Evolutionary conservation across 1,140 invertebrate genomes (phyloP).

Genomic region (Pygmarrhopalites habei): DNA sequence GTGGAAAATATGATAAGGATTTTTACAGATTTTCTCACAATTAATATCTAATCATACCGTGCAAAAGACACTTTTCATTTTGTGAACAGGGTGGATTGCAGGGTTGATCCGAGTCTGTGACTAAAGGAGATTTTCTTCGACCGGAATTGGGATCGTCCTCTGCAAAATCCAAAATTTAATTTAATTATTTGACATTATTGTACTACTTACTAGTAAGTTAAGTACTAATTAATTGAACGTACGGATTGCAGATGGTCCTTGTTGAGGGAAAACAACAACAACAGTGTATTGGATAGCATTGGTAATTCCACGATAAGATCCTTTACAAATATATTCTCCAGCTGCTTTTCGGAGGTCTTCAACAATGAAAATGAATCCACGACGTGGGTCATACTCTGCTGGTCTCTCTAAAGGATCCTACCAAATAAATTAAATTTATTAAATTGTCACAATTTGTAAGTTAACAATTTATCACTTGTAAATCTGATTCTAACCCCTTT

Average conservation of each 20-base stretch:
- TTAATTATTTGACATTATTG: too few species aligned
- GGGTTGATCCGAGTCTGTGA: not conserved
- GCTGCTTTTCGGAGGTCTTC: not conserved
- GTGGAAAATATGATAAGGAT: too few species aligned
- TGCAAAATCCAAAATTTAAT: too few species aligned
- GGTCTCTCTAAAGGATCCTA: not conserved
- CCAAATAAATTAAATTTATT: not conserved
- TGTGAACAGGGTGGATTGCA: not conserved
- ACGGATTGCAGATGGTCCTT: not conserved
- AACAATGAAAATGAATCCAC: not conserved
- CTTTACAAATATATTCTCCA: not conserved
- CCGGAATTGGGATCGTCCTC: not conserved
- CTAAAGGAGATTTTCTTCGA: not conserved
- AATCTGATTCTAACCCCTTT: not conserved
- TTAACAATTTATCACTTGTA: not conserved
- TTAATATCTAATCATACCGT: not conserved
- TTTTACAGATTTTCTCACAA: too few species aligned
- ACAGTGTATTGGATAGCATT: not conserved
- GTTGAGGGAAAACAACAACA: not conserved
- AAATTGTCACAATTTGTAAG: not conserved
- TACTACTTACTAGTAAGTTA: too few species aligned
- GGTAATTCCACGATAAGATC: not conserved
- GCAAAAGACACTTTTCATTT: not conserved
- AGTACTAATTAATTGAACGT: too few species aligned
- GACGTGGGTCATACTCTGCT: slow-evolving; percentile 1